These are phyloP conservation scores for Nesidiocoris tenuis DNA, from an alignment of 2,888 invertebrate genomes.

Conservation along the genomic window DNA sequence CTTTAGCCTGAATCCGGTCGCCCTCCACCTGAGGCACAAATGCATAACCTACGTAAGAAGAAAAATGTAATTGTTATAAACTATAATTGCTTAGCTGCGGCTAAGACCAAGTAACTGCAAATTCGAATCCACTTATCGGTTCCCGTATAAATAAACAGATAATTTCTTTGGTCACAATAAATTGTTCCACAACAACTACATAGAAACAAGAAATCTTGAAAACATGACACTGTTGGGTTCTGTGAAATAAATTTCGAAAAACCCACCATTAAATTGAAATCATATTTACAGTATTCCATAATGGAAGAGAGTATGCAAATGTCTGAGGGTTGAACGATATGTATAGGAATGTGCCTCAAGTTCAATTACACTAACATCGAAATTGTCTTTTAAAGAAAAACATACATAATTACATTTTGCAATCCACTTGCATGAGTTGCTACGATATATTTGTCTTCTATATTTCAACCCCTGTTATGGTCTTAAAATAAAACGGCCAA, in stretches of 20 bases:
- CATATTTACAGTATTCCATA: not conserved
- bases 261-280: not conserved
- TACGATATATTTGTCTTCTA: conserved; percentile 31
- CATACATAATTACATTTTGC: conserved; percentile 16
- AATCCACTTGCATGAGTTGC: conserved; percentile 16
- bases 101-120: no score
- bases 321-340: conserved; percentile 10
- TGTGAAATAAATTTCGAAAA: not conserved
- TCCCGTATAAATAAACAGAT: no score
- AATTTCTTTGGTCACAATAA: no score
- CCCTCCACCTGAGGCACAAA: not conserved
- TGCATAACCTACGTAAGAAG: no score
- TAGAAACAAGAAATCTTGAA: no score
- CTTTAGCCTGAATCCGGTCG: not conserved
- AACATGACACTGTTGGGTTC: not conserved
- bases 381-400: conserved; percentile 29
- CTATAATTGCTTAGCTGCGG: no score
- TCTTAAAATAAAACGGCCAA: not conserved
- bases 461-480: not conserved
- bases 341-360: conserved; percentile 34
- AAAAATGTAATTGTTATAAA: no score
- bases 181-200: no score
- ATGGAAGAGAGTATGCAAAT: conserved; percentile 2
- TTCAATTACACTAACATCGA: conserved; percentile 33
- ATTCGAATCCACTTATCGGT: no score